These are phyloP conservation scores for Epinotia demarniana DNA, from an alignment of 2,888 invertebrate species.

Conservation along the genomic window DNA sequence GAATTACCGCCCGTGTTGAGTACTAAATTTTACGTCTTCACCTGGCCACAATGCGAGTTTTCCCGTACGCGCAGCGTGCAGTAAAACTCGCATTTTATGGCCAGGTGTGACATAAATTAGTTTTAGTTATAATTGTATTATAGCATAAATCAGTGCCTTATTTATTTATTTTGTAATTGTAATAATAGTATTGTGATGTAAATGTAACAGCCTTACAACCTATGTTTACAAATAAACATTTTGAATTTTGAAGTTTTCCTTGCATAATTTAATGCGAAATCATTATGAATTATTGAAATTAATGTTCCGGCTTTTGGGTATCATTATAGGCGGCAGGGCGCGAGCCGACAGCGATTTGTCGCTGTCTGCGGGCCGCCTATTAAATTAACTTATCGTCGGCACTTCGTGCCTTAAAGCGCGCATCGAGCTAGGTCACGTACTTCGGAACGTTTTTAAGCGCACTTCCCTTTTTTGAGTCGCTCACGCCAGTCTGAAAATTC, in stretches of 20 bases:
- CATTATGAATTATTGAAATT: conserved; percentile 55
- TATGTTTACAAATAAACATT: too few relatives aligned
- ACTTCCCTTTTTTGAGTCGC: conserved; percentile 69
- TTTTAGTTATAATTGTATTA: too few relatives aligned
- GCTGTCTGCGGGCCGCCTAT: conserved; percentile 52
- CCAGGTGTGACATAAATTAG: too few relatives aligned
- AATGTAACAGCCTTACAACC: too few relatives aligned
- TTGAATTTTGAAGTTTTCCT: conserved; percentile 31
- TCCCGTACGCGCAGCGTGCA: too few relatives aligned
- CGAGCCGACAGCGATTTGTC: conserved; percentile 56
- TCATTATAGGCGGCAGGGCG: conserved; percentile 48
- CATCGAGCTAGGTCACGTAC: conserved; percentile 66
- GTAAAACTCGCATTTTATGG: too few relatives aligned
- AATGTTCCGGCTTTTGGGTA: conserved; percentile 51
- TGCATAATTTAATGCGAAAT: conserved; percentile 50
- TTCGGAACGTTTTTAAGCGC: conserved; percentile 73
- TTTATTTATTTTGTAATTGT: too few relatives aligned
- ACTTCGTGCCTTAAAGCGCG: conserved; percentile 41
- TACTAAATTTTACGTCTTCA: too few relatives aligned
- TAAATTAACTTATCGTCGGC: conserved; percentile 54
- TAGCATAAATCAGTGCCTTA: too few relatives aligned
- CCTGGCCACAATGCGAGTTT: too few relatives aligned
- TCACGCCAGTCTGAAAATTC: conserved; percentile 58
- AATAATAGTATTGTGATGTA: too few relatives aligned
- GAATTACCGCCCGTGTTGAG: too few relatives aligned